phyloP scores from a whole-genome alignment of 2,888 invertebrate genomes.

The Brenthis ino region DNA sequence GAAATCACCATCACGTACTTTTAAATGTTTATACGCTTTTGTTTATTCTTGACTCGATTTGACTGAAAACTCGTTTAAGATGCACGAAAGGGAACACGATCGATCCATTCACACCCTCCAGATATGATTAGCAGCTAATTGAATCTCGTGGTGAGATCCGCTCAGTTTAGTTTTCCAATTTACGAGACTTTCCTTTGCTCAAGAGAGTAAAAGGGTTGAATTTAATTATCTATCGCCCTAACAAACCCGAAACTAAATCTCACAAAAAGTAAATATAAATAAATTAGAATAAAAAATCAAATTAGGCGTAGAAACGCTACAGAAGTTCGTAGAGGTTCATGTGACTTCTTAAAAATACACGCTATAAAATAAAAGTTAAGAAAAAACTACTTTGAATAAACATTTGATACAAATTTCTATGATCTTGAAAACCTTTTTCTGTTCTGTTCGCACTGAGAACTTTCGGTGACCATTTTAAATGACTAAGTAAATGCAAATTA shows the following conservation, averaged over 20 bases:
- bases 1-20: neutral
- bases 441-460: no score
- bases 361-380: no score
- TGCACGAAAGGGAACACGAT: slow-evolving; percentile 63
- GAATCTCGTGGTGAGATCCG: slow-evolving; percentile 79
- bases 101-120: slow-evolving; percentile 78
- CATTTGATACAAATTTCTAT: no score
- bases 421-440: no score
- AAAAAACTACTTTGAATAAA: no score
- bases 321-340: neutral
- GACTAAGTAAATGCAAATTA: no score
- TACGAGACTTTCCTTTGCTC: slow-evolving; percentile 76
- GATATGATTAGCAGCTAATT: slow-evolving; percentile 82
- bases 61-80: slow-evolving; percentile 44
- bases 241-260: slow-evolving; percentile 59
- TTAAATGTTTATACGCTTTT: slow-evolving; percentile 9
- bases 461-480: no score
- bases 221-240: slow-evolving; percentile 73
- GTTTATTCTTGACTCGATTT: slow-evolving; percentile 27
- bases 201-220: slow-evolving; percentile 75
- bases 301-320: neutral
- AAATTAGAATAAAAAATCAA: slow-evolving; percentile 50
- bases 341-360: neutral
- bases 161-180: slow-evolving; percentile 82
- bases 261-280: slow-evolving; percentile 62